Conservation (phyloP, 2,888 invertebrate species). For the Gymnoscelis rufifasciata region DNA sequence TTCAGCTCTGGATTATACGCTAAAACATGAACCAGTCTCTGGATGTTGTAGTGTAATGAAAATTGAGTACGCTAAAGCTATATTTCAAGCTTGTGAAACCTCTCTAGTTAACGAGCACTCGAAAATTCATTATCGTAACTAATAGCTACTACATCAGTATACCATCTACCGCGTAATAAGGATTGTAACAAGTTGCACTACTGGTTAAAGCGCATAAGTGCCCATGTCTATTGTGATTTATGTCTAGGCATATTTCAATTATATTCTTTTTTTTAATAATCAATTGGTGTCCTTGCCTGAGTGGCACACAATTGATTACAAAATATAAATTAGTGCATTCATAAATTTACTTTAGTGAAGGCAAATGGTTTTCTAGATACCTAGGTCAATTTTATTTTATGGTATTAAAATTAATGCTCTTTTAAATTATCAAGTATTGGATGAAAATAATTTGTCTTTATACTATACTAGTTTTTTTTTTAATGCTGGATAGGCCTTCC, state of each 20-base stretch:
- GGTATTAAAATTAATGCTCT: too few relatives aligned
- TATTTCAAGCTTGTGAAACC: background rate
- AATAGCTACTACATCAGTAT: conserved; percentile 1
- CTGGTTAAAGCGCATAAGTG: background rate
- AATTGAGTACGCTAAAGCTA: background rate
- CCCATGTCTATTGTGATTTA: background rate
- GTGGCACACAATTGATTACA: background rate
- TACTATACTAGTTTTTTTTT: too few relatives aligned
- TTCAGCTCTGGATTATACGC: too few relatives aligned
- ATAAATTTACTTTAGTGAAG: background rate
- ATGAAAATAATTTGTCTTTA: too few relatives aligned
- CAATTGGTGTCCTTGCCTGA: background rate
- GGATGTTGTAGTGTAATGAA: too few relatives aligned
- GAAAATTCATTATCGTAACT: conserved; percentile 1
- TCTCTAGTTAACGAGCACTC: conserved; percentile 1
- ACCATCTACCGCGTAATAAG: background rate
- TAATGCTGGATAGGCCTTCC: too few relatives aligned
- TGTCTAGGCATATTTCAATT: conserved; percentile 1
- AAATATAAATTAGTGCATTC: background rate
- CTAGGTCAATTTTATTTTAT: too few relatives aligned
- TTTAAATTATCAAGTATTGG: too few relatives aligned
- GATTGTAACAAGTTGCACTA: background rate
- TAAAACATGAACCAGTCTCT: too few relatives aligned
- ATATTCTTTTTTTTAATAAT: background rate
- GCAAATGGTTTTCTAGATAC: background rate